phyloP scores from a whole-genome alignment of 30 jellyfish, hydroid and myxozoan species.

The Nemopilema nomurai region DNA sequence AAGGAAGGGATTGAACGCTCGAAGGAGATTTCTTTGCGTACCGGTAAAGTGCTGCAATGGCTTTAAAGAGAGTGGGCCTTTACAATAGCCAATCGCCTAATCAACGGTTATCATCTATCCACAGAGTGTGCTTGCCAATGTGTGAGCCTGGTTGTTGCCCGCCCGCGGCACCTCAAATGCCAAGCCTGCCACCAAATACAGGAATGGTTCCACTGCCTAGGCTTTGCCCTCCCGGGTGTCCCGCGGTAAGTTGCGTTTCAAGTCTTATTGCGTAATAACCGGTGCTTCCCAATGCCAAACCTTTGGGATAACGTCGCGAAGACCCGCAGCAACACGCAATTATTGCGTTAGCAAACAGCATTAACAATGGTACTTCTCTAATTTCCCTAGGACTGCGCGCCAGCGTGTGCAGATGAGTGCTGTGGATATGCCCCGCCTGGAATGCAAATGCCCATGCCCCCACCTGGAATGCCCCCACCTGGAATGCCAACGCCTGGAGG shows the following conservation, averaged over 20 bases:
- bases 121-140: conserved; percentile 79
- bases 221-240: conserved; percentile 94
- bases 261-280: not conserved
- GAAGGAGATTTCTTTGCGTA: too few relatives aligned
- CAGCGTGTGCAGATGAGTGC: conserved; percentile 88
- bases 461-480: conserved; percentile 43
- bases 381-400: conserved; percentile 86
- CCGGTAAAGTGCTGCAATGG: too few relatives aligned
- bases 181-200: conserved; percentile 52
- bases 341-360: too few relatives aligned
- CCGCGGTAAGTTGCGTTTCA: conserved; percentile 61
- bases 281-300: not conserved
- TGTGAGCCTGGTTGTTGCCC: conserved; percentile 90
- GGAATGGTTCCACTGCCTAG: conserved; percentile 75
- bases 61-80: too few relatives aligned
- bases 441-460: conserved; percentile 36
- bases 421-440: conserved; percentile 76
- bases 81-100: not conserved
- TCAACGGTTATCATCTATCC: not conserved
- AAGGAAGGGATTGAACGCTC: too few relatives aligned
- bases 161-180: conserved; percentile 57
- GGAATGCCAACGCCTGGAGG: conserved; percentile 47
- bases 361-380: not conserved
- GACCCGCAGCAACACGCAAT: not conserved
- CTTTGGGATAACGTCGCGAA: not conserved